Evolutionary conservation across 2,113 vertebrate genomes (phyloP).

Genomic region (Sinosuthora webbiana): DNA sequence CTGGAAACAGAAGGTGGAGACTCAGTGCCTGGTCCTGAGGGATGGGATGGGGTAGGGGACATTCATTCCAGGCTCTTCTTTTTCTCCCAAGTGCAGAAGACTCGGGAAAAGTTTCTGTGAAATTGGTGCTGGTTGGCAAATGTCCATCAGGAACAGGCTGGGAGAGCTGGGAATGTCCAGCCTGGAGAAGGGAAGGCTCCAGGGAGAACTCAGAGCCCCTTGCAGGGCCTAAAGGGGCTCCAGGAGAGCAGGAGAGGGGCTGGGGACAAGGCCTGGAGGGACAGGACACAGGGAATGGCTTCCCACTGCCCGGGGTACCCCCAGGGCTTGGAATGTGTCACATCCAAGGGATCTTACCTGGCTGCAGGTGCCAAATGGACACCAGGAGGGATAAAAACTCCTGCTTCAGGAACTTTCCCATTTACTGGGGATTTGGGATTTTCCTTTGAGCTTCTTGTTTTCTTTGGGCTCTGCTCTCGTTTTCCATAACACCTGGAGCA

Average conservation of each 20-base stretch:
- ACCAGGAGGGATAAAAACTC: background rate
- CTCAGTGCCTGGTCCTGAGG: background rate
- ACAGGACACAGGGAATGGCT: background rate
- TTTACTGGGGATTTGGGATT: background rate
- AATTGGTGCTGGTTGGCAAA: background rate
- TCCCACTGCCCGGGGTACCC: background rate
- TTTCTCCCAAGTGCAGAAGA: background rate
- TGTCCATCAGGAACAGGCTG: background rate
- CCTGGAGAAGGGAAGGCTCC: background rate
- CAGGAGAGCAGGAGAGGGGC: background rate
- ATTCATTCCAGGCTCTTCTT: background rate
- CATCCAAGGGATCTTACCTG: fast-evolving
- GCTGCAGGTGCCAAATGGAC: background rate
- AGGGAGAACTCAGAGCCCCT: background rate
- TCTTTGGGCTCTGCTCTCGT: background rate
- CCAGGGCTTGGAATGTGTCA: background rate
- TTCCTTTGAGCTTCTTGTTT: background rate
- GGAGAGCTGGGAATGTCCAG: background rate
- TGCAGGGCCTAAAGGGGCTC: fast-evolving
- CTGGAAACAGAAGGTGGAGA: background rate
- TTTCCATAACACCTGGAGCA: fast-evolving
- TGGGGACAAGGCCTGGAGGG: fast-evolving
- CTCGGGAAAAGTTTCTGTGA: fast-evolving
- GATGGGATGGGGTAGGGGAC: background rate
- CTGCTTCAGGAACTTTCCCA: fast-evolving